A percentile compares a stretch with the other conserved stretches of the same genome.
Conservation (phyloP, 2,797 vertebrate genomes). For the Kryptolebias ocellatus region DNA sequence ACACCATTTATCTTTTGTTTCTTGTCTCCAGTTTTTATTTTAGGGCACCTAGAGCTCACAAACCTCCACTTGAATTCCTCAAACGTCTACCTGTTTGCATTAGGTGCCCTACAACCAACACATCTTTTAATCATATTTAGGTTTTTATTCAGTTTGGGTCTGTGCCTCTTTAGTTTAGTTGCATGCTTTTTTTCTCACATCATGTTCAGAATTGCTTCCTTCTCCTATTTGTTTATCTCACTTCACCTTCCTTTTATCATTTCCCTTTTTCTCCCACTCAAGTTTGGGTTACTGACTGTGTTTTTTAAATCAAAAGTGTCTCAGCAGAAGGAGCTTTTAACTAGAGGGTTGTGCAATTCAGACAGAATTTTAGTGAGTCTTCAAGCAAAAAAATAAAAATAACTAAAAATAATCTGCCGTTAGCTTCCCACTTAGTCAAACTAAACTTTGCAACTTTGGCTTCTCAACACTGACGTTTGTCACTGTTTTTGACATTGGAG, state of each 20-base stretch:
- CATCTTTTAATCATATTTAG: slow-evolving; percentile 17
- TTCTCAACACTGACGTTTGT: neutral
- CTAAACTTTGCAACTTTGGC: neutral
- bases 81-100: too few relatives aligned
- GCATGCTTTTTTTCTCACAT: slow-evolving; percentile 38
- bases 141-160: slow-evolving; percentile 13
- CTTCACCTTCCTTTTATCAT: slow-evolving; percentile 17
- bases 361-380: neutral
- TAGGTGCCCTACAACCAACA: neutral
- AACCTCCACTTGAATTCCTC: neutral
- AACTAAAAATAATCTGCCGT: neutral
- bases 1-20: slow-evolving; percentile 11
- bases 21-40: slow-evolving; percentile 38
- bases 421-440: neutral
- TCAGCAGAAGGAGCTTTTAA: slow-evolving; percentile 9
- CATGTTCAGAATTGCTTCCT: slow-evolving; percentile 1
- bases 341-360: slow-evolving; percentile 4
- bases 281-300: neutral
- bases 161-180: slow-evolving; percentile 11
- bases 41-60: slow-evolving; percentile 3
- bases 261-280: slow-evolving; percentile 6
- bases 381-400: neutral
- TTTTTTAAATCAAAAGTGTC: neutral
- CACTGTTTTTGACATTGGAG: neutral
- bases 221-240: slow-evolving; percentile 1